These are phyloP conservation scores for Gasterosteus aculeatus DNA, from an alignment of 2,113 vertebrate species.

Conservation along the genomic window DNA sequence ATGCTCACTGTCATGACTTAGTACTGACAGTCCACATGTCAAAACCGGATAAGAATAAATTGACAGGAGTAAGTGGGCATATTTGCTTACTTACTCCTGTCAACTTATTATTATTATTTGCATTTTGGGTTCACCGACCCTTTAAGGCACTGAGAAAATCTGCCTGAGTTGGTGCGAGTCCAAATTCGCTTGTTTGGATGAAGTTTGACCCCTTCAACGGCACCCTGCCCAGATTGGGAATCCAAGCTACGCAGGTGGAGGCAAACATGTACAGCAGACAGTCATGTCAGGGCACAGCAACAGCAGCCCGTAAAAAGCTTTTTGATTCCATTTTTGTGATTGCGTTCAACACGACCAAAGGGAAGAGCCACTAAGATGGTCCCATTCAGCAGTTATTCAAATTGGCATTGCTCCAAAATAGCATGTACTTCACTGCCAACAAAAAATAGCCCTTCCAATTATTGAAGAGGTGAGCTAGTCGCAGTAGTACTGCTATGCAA, in stretches of 20 bases:
- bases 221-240: background rate
- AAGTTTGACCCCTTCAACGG: background rate
- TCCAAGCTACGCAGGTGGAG: background rate
- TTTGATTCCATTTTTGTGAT: conserved; percentile 18
- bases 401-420: conserved; percentile 42
- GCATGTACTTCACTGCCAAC: conserved; percentile 15
- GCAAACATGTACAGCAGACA: background rate
- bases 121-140: background rate
- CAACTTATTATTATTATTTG: background rate
- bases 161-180: background rate
- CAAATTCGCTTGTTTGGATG: background rate
- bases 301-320: background rate
- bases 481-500: conserved; percentile 15
- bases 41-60: background rate
- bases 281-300: background rate
- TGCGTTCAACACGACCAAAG: conserved; percentile 8
- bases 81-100: background rate
- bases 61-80: background rate
- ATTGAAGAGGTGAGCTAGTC: conserved; percentile 66
- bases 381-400: conserved; percentile 19
- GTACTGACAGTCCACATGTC: background rate
- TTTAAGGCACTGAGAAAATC: background rate
- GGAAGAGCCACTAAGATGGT: conserved; percentile 4
- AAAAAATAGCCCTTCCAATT: conserved; percentile 46
- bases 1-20: background rate